A percentile compares a stretch with the other conserved stretches of the same genome.
These are phyloP conservation scores for Columba livia DNA, from an alignment of 2,113 vertebrate genomes.

Conservation along the genomic window DNA sequence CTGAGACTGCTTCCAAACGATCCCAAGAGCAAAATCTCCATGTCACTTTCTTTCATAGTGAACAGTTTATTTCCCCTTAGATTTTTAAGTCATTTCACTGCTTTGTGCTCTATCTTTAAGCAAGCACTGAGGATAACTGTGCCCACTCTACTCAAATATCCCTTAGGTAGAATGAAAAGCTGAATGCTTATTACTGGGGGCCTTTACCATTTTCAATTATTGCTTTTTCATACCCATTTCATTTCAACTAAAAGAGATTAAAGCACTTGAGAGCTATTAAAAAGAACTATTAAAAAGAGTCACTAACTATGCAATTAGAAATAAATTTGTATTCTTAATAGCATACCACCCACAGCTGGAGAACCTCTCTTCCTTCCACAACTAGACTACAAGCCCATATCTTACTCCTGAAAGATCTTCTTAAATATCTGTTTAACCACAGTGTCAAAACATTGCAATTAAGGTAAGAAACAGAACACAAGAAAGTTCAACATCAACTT, in stretches of 20 bases:
- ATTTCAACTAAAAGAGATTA: constrained; percentile 9
- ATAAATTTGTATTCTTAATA: constrained; percentile 28
- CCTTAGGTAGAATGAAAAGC: not conserved
- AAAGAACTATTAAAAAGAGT: constrained; percentile 24
- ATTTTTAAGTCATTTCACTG: not conserved
- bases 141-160: not conserved
- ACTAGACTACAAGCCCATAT: not conserved
- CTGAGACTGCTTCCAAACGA: not conserved
- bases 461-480: constrained; percentile 28
- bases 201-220: not conserved
- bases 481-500: constrained; percentile 23
- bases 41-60: not conserved
- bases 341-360: constrained; percentile 10
- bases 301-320: not conserved
- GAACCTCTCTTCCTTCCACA: not conserved
- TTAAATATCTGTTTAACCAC: constrained; percentile 15
- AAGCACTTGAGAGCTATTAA: constrained; percentile 15
- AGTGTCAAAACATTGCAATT: constrained; percentile 5
- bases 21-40: not conserved
- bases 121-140: not conserved
- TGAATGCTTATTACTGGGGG: not conserved
- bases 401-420: not conserved
- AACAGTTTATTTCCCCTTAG: not conserved
- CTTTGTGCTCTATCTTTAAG: not conserved
- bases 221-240: constrained; percentile 3